Evolutionary conservation across 2,888 invertebrate species (phyloP).

Genomic region (Andrena chrysosceles): DNA sequence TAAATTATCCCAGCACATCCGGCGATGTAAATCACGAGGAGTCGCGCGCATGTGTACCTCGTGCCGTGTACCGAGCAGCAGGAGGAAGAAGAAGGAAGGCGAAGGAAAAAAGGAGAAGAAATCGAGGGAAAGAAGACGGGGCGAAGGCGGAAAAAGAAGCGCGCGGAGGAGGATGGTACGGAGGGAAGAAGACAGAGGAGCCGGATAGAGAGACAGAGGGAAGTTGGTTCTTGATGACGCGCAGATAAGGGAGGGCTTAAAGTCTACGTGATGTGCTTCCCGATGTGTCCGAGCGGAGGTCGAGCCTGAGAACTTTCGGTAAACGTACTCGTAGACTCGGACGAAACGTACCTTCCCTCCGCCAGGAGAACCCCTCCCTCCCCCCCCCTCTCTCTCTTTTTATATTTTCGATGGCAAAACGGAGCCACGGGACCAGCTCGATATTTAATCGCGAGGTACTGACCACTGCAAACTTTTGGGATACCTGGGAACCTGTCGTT

Average conservation of each 20-base stretch:
- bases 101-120: conserved; percentile 36
- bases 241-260: conserved; percentile 84
- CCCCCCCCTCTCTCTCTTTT: conserved; percentile 14
- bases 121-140: conserved; percentile 6
- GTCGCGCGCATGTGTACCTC: conserved; percentile 68
- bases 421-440: conserved; percentile 25
- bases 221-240: conserved; percentile 81
- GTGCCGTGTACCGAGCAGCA: conserved; percentile 44
- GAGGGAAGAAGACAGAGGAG: conserved; percentile 61
- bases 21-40: conserved; percentile 81
- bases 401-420: conserved; percentile 63
- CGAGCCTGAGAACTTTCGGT: conserved; percentile 84
- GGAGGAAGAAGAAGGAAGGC: conserved; percentile 48
- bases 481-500: conserved; percentile 7
- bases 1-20: conserved; percentile 76
- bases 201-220: conserved; percentile 72
- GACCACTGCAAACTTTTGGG: conserved; percentile 36
- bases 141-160: conserved; percentile 29
- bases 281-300: conserved; percentile 78
- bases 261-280: conserved; percentile 84
- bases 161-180: conserved; percentile 19
- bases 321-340: conserved; percentile 70
- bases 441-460: conserved; percentile 49
- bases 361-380: conserved; percentile 44
- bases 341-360: conserved; percentile 56